Percentiles rank a stretch among this genome's conserved stretches.
Conservation (phyloP, 2,797 vertebrate species). For the Cygnus olor region DNA sequence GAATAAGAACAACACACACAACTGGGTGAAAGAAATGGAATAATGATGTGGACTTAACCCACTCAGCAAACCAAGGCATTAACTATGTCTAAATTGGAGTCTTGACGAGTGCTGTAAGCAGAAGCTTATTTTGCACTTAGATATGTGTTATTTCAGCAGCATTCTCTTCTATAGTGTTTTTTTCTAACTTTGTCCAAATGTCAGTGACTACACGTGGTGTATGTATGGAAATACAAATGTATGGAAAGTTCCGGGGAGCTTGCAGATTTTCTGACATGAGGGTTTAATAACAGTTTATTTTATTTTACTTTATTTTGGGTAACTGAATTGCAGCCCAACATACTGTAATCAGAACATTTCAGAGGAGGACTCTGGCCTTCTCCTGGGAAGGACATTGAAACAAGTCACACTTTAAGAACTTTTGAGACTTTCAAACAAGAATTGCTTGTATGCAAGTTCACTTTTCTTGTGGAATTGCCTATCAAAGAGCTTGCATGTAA, state of each 20-base stretch:
- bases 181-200: neutral
- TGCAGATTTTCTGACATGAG: neutral
- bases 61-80: neutral
- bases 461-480: neutral
- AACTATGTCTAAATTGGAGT: neutral
- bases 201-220: neutral
- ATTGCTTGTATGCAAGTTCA: neutral
- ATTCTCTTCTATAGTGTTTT: neutral
- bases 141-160: neutral
- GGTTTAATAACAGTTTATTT: neutral
- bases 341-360: neutral
- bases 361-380: neutral
- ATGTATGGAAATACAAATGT: neutral
- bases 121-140: neutral
- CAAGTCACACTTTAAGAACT: neutral
- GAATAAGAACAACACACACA: neutral
- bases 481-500: accelerated
- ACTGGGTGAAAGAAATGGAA: neutral
- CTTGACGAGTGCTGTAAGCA: neutral
- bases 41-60: neutral
- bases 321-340: neutral
- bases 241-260: neutral
- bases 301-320: neutral
- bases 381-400: neutral
- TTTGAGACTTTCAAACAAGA: neutral